Evolutionary conservation across 92 coral and sea anemone species (phyloP).

Genomic region (Epizoanthus stellaris): DNA sequence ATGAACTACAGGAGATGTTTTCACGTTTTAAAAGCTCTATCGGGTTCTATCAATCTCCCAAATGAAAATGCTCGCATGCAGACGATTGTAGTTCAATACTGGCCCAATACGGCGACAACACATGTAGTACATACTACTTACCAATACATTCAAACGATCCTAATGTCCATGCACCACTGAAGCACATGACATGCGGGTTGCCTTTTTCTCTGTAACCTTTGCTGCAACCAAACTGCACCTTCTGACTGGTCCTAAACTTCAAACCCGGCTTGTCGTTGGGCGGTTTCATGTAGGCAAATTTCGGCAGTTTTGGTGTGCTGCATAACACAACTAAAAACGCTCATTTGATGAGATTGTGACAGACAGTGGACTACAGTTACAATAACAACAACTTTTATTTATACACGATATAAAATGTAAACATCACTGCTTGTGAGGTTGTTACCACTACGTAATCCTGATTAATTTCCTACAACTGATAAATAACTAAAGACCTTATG

Average conservation of each 20-base stretch:
- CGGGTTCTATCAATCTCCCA: too few species aligned
- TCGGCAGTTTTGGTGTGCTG: conserved; percentile 56
- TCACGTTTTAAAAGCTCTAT: too few species aligned
- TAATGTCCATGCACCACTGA: conserved; percentile 80
- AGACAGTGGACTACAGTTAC: too few species aligned
- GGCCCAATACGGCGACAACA: not conserved
- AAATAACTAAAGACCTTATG: too few species aligned
- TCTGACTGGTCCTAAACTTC: conserved; percentile 70
- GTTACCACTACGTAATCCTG: too few species aligned
- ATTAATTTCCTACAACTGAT: too few species aligned
- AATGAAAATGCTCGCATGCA: too few species aligned
- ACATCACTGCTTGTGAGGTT: too few species aligned
- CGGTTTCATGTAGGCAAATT: conserved; percentile 64
- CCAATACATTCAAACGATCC: conserved; percentile 83
- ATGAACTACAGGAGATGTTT: too few species aligned
- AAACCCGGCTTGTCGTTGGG: conserved; percentile 48
- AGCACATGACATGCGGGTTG: conserved; percentile 61
- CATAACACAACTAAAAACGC: conserved; percentile 31
- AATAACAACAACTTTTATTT: too few species aligned
- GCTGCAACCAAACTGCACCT: conserved; percentile 69
- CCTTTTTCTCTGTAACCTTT: conserved; percentile 67
- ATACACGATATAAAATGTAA: too few species aligned
- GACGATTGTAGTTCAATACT: not conserved
- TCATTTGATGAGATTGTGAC: not conserved
- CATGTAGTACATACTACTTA: conserved; percentile 7